Evolutionary conservation across 2,888 invertebrate genomes (phyloP), one percentile per base, ranked within the genome.

Genomic region (Lottia gigantea): DNA sequence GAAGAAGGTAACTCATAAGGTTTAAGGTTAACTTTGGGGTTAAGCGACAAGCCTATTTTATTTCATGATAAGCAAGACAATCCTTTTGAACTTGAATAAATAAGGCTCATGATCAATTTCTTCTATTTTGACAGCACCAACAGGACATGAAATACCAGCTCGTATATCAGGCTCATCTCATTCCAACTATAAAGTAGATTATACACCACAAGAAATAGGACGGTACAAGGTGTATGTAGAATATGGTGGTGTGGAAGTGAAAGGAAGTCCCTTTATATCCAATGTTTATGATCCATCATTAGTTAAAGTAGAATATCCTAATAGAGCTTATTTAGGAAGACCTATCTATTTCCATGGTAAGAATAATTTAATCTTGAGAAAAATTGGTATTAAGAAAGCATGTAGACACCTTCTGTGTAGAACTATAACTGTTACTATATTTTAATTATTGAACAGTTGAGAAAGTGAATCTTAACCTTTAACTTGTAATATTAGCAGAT

Each of bases 261-360:
- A 93, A 72, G 96, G 96, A 1, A 96, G 96, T 19, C 97, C 97
- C 0, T 97, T 96, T 88, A 94, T 94, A 26, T 97, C 96, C 88
- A 96, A 97, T 87, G 95, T 96, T 55, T 97, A 96, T 82, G 96
- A 97, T 86, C 96, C 97, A 0, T 92, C 93, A 82, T 93, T 93
- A 89, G 94, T 97, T 0, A 91, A 92, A 72, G 90, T 96, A 62
- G 88, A 89, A 19, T 90, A 90, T 47, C 70, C 74, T 25, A 75
- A 74, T n/a, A 73, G 72, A 46, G 77, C 74, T 6, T 77, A 75
- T 82, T 90, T 67, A 86, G 88, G 74, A 73, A 81, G 74, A 78
- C 82, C 75, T 49, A 72, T 79, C 3, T 70, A 68, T 45, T 79
- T 83, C 62, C 73, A 75, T 64, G 76, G 82, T 83, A 65, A 76